A percentile compares a stretch with the other conserved stretches of the same genome.
Conservation (phyloP, 2,113 vertebrate species). For the Chroicocephalus ridibundus region DNA sequence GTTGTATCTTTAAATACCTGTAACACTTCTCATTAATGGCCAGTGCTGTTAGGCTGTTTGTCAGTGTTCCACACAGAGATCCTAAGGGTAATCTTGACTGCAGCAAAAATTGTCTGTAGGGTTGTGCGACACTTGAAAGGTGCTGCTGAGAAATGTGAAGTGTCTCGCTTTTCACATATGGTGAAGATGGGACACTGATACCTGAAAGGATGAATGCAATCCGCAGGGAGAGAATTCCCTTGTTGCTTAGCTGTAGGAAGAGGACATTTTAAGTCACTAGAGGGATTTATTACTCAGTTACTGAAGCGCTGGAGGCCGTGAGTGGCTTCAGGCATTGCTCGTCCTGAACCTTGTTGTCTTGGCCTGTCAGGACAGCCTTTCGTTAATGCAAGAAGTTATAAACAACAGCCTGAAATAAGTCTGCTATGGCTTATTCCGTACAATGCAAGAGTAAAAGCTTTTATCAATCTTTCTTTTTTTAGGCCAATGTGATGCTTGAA, state of each 20-base stretch:
- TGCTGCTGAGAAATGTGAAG: neutral
- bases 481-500: conserved; percentile 99
- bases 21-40: neutral
- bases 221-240: neutral
- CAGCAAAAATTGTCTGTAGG: neutral
- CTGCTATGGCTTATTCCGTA: neutral
- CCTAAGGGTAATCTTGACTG: neutral
- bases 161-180: neutral
- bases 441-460: neutral
- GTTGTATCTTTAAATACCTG: neutral
- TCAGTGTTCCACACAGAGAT: neutral
- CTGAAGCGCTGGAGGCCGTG: neutral
- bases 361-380: neutral
- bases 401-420: neutral
- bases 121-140: neutral
- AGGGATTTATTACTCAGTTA: neutral
- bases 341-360: neutral
- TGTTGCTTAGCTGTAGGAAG: neutral
- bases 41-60: neutral
- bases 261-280: neutral
- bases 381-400: neutral
- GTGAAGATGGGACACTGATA: neutral
- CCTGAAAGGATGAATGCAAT: neutral
- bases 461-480: neutral
- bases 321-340: neutral